phyloP scores from a whole-genome alignment of 2,888 invertebrate genomes.

The Microctonus brassicae region DNA sequence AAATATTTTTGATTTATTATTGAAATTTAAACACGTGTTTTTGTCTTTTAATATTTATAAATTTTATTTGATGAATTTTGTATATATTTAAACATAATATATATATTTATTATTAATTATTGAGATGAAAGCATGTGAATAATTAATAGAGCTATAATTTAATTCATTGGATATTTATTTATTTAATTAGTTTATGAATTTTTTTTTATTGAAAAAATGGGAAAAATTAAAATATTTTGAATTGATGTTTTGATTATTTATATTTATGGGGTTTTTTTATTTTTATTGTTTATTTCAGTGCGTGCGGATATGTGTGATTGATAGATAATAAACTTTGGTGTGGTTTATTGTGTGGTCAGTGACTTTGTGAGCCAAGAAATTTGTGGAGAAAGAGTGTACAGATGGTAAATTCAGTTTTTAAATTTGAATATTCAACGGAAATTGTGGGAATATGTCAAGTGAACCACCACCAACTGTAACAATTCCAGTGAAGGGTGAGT shows the following conservation, averaged over 20 bases:
- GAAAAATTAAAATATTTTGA: no score
- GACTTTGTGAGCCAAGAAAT: neutral
- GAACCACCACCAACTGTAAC: constrained; percentile 55
- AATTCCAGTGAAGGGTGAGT: constrained; percentile 52
- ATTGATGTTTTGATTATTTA: neutral
- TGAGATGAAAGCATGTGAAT: no score
- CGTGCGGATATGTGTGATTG: constrained; percentile 47
- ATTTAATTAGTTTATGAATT: no score
- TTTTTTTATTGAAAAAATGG: no score
- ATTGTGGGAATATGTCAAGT: constrained; percentile 60
- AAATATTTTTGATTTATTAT: constrained; percentile 48
- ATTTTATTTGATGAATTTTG: no score
- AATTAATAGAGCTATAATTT: no score
- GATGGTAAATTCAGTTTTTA: constrained; percentile 56
- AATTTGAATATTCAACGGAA: no score
- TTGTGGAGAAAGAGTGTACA: constrained; percentile 21
- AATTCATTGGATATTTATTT: no score
- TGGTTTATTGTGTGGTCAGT: constrained; percentile 27
- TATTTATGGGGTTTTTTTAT: neutral
- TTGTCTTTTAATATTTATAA: constrained; percentile 19
- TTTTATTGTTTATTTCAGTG: constrained; percentile 47
- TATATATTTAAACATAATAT: no score
- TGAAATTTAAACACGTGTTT: constrained; percentile 35
- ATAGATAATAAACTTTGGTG: constrained; percentile 36
- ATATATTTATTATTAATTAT: no score